Conservation (phyloP, 64 coral and sea anemone genomes). For the Platygyra sinensis region DNA sequence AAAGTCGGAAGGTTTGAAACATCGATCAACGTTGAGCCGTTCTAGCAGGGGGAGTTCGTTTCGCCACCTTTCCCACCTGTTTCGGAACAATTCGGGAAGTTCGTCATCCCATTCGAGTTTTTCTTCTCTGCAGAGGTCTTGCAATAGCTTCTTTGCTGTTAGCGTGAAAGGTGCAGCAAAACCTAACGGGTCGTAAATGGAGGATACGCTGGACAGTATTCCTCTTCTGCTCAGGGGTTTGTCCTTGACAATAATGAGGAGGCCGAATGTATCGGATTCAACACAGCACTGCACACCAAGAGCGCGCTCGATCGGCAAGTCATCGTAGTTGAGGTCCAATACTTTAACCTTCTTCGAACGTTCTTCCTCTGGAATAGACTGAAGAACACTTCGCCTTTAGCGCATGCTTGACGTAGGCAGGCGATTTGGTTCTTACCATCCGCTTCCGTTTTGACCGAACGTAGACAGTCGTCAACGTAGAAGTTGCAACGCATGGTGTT, state of each 20-base stretch:
- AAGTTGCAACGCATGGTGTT: slow-evolving; percentile 5
- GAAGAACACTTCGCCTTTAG: background rate
- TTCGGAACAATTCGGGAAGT: too few species aligned
- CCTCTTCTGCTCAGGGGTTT: too few species aligned
- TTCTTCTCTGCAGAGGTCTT: too few species aligned
- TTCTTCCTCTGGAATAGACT: slow-evolving; percentile 32
- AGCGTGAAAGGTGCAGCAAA: too few species aligned
- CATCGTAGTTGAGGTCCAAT: slow-evolving; percentile 14
- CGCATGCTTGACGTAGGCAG: slow-evolving; percentile 1
- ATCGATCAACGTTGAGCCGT: background rate
- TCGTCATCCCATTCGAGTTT: too few species aligned
- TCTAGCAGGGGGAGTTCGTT: too few species aligned
- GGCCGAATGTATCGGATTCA: background rate
- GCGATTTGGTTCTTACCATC: background rate
- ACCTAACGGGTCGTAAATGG: too few species aligned
- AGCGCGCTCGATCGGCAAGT: too few species aligned
- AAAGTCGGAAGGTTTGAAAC: background rate
- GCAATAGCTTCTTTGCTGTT: too few species aligned
- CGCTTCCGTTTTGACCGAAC: background rate
- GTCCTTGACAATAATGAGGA: background rate
- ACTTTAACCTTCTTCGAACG: slow-evolving; percentile 1
- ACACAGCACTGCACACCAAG: too few species aligned
- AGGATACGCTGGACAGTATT: slow-evolving; percentile 5
- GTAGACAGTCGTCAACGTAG: slow-evolving; percentile 5
- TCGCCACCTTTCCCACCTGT: too few species aligned